Conservation (phyloP, 2,797 vertebrate species). For the Sebastes matsubarae region DNA sequence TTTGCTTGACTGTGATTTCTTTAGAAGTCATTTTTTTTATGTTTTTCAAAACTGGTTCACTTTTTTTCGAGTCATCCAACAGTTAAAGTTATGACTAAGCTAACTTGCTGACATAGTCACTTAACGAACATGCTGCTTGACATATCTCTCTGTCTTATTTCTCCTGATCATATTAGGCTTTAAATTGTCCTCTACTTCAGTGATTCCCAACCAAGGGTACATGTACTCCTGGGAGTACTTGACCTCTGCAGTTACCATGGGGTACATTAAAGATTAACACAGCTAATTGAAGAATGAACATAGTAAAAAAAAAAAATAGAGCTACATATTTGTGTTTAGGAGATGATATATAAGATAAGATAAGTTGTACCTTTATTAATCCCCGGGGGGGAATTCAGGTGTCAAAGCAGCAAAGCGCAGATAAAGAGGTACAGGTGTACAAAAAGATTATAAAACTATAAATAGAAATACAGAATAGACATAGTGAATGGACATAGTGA, state of each 20-base stretch:
- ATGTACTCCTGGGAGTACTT: background rate
- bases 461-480: too few relatives aligned
- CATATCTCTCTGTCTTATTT: background rate
- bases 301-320: background rate
- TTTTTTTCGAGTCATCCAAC: background rate
- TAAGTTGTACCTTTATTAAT: too few relatives aligned
- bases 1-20: too few relatives aligned
- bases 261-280: background rate
- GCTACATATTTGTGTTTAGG: background rate
- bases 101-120: slow-evolving; percentile 12
- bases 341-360: too few relatives aligned
- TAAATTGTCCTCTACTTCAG: background rate
- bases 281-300: background rate
- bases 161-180: background rate
- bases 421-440: too few relatives aligned
- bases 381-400: too few relatives aligned
- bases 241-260: too few relatives aligned
- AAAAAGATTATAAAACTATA: too few relatives aligned
- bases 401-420: too few relatives aligned
- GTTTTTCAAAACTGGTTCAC: too few relatives aligned
- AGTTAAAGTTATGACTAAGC: background rate
- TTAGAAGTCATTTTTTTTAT: too few relatives aligned
- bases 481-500: too few relatives aligned
- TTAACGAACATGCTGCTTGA: background rate
- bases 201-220: background rate